Evolutionary conservation across 2,888 invertebrate species (phyloP).

Genomic region (Anthrax anthrax): DNA sequence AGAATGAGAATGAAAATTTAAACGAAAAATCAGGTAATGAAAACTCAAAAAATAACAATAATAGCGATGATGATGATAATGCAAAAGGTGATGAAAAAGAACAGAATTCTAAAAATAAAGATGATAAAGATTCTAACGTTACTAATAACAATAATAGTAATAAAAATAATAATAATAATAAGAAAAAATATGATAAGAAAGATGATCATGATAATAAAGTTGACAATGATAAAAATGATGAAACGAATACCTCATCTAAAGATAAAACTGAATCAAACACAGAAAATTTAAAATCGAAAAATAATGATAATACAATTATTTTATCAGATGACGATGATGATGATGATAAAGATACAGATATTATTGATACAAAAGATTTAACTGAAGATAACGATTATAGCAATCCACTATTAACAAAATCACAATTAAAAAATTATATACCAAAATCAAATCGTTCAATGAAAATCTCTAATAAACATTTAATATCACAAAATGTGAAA

Average conservation of each 20-base stretch:
- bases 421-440: too few relatives aligned
- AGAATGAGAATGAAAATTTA: not conserved
- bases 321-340: not conserved
- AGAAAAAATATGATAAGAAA: not conserved
- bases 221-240: not conserved
- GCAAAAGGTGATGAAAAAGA: too few relatives aligned
- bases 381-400: too few relatives aligned
- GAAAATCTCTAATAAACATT: constrained; percentile 22
- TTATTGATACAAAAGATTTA: not conserved
- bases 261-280: too few relatives aligned
- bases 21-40: constrained; percentile 9
- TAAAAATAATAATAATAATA: not conserved
- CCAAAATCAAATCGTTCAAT: constrained; percentile 14
- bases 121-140: not conserved
- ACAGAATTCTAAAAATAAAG: too few relatives aligned
- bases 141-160: too few relatives aligned
- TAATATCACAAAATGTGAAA: constrained; percentile 25
- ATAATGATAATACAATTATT: not conserved
- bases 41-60: too few relatives aligned
- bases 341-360: not conserved
- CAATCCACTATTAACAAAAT: too few relatives aligned
- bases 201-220: not conserved
- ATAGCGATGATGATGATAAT: too few relatives aligned
- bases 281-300: not conserved
- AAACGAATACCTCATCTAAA: not conserved